Evolutionary conservation across 2,113 vertebrate genomes (phyloP), one percentile per base, ranked within the genome.

Genomic region (Vulpes ferrilata): DNA sequence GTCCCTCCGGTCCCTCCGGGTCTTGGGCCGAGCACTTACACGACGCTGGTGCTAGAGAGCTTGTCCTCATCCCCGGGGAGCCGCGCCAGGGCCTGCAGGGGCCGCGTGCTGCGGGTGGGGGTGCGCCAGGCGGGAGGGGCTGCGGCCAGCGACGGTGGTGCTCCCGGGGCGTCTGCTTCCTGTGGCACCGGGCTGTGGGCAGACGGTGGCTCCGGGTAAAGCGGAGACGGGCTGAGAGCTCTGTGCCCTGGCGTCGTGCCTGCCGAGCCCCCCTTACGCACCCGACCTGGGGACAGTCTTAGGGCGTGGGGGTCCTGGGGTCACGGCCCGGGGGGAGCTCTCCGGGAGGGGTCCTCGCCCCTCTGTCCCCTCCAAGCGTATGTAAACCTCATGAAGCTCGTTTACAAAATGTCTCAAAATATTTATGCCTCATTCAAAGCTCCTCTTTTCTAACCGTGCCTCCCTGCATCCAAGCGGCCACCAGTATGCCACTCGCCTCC

Each of bases 381-480:
- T 84, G 69, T 80, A 88, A 94, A 96, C 85, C 15, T 27, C 32
- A 12, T 19, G 57, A 13, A 76, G 7, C 53, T 32, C 4, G 51
- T 88, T 96, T 84, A 76, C 23, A 90, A 87, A 87, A 76, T 62
- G 38, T 53, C 67, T 94, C 69, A 53, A 80, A 90, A 64, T 95
- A 64, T 94, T 95, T 93, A 48, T n/a, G 38, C 43, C 35, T 81
- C 55, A 6, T 25, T 27, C 20, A 57, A 65, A 71, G 22, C 51
- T 92, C 35, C 51, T 60, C 73, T 55, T 83, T 7, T 23, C 69
- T 69, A 93, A 74, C 85, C 8, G 43, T 23, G 23, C 51, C 22
- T 57, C 5, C 0, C 25, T 65, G 79, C 57, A n/a, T 0, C 4
- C 51, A 90, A 55, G 48, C 15, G 5, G 83, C 65, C 79, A 43